Evolutionary conservation across 2,888 invertebrate genomes (phyloP), one percentile per base, ranked within the genome.

Genomic region (Metellina segmentata): DNA sequence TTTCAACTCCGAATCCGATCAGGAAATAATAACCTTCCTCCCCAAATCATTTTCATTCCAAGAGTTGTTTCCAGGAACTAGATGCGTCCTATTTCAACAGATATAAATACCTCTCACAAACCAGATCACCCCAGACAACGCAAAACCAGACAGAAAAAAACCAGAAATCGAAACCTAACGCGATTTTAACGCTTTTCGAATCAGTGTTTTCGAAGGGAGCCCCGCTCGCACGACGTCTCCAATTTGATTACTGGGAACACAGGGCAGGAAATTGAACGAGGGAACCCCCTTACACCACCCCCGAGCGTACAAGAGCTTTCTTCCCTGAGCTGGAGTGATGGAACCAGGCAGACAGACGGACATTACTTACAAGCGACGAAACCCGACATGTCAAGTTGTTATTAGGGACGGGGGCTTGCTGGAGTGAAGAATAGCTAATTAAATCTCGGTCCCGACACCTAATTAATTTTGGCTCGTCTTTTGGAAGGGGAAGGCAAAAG

Each of bases 341-440:
- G 34, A 34, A 34, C 34, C 34, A 34, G 34, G 34, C 34, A 34
- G 34, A 34, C 34, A 34, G 34, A 34, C 34, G 34, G 34, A 34
- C 34, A 34, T 34, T 34, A 34, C 1, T 34, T 34, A 34, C 11
- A 61, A 61, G 53, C 69, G 19, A 70, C 53, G 61, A 85, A 69
- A 75, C 51, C 11, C 75, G 61, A 19, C n/a, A 13, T 61, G 61
- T 77, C 74, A 85, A 53, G 53, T n/a, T 85, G 72, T 34, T 69
- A 69, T 61, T n/a, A 61, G 52, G 74, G 61, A 48, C 53, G 34
- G 49, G 61, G 69, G 16, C 8, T 19, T n/a, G 69, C n/a, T 6
- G 20, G 78, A 85, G 78, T 79, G 52, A 86, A 79, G 86, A 78
- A 86, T 71, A 78, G 77, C 78, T 86, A 78, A 86, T 86, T 86